These are phyloP conservation scores for Bombycilla garrulus DNA, from an alignment of 2,113 vertebrate species.

Conservation along the genomic window DNA sequence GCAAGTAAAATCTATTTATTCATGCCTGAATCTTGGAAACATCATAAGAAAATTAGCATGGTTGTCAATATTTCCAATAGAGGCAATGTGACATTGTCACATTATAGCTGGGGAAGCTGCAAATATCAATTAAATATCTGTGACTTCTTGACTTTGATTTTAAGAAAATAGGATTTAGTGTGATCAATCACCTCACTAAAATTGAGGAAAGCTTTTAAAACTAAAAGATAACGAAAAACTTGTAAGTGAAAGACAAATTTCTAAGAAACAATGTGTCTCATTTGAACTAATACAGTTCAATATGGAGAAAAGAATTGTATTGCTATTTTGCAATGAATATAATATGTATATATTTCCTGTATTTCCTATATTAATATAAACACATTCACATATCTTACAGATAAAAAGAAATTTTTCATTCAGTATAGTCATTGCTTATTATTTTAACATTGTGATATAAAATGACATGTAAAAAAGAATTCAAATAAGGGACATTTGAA, in stretches of 20 bases:
- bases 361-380: background rate
- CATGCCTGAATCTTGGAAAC: background rate
- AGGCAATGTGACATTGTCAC: background rate
- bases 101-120: background rate
- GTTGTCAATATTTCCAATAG: background rate
- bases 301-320: background rate
- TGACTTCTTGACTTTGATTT: background rate
- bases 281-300: background rate
- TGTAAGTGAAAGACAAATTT: background rate
- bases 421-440: background rate
- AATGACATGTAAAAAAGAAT: background rate
- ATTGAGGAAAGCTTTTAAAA: background rate
- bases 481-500: background rate
- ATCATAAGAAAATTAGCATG: background rate
- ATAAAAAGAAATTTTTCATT: background rate
- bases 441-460: background rate
- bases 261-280: background rate
- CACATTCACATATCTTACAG: background rate
- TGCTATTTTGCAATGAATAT: background rate
- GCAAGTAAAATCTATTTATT: background rate
- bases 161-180: background rate
- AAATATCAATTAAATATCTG: background rate
- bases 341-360: background rate
- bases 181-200: background rate
- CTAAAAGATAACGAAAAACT: background rate